phyloP scores from a whole-genome alignment of 2,888 invertebrate genomes.

The Melanostoma scalare region DNA sequence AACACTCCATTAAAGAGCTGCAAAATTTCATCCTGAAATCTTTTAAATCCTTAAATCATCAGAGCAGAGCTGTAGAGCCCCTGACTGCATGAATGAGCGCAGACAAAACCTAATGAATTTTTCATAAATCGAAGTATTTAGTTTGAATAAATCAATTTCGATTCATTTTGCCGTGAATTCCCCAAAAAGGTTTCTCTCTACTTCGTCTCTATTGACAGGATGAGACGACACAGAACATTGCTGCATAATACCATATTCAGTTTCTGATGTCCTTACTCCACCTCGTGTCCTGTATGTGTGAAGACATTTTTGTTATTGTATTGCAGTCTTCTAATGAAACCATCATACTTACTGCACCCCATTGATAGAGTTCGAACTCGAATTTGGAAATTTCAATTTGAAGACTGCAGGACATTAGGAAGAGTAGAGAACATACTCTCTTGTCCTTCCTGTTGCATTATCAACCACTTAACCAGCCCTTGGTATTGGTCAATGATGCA shows the following conservation, averaged over 20 bases:
- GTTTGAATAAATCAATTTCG: slow-evolving; percentile 68
- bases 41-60: slow-evolving; percentile 56
- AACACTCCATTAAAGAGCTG: slow-evolving; percentile 41
- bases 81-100: slow-evolving; percentile 5
- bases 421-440: neutral
- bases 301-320: slow-evolving; percentile 52
- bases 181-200: slow-evolving; percentile 15
- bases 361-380: neutral
- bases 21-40: slow-evolving; percentile 23
- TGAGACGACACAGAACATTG: neutral
- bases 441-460: slow-evolving; percentile 63
- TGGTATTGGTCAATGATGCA: slow-evolving; percentile 55
- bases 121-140: slow-evolving; percentile 66
- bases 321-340: slow-evolving; percentile 45
- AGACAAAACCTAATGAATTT: slow-evolving; percentile 49
- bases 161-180: slow-evolving; percentile 37
- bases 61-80: neutral
- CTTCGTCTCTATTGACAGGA: neutral
- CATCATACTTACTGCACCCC: slow-evolving; percentile 17
- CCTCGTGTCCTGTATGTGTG: slow-evolving; percentile 19
- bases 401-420: slow-evolving; percentile 41
- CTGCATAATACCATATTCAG: neutral
- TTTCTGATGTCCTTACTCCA: neutral
- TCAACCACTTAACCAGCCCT: slow-evolving; percentile 35
- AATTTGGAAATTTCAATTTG: slow-evolving; percentile 63